Conservation (phyloP, 1,140 invertebrate species). For the Eumaeus atala region DNA sequence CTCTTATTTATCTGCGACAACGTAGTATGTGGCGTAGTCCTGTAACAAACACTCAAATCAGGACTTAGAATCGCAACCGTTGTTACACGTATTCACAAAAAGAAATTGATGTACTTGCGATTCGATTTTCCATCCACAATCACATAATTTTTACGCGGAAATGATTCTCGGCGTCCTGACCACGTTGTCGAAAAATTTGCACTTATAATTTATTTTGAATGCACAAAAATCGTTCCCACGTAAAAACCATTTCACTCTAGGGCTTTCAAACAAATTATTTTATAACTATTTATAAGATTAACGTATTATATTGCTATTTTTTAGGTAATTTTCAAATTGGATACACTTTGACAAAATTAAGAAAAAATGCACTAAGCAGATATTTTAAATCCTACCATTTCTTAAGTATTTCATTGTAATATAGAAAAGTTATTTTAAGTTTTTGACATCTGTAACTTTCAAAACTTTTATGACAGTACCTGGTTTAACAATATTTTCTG, state of each 20-base stretch:
- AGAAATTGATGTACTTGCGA: slow-evolving; percentile 64
- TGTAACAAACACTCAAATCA: slow-evolving; percentile 61
- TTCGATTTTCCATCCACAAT: slow-evolving; percentile 72
- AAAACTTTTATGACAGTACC: slow-evolving; percentile 1
- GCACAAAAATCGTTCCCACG: slow-evolving; percentile 74
- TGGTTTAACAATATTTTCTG: background rate
- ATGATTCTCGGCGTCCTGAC: slow-evolving; percentile 71
- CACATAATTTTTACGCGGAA: slow-evolving; percentile 74
- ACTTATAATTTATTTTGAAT: slow-evolving; percentile 54
- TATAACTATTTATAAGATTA: slow-evolving; percentile 12
- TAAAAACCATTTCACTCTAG: slow-evolving; percentile 74
- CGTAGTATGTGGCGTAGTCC: slow-evolving; percentile 64
- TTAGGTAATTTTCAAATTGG: too few species aligned
- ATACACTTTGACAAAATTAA: too few species aligned
- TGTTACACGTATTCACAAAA: slow-evolving; percentile 26
- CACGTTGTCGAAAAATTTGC: slow-evolving; percentile 58
- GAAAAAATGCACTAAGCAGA: too few species aligned
- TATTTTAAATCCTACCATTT: too few species aligned
- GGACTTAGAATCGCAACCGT: slow-evolving; percentile 15
- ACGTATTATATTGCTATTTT: too few species aligned
- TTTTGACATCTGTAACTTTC: background rate
- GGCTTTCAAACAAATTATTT: slow-evolving; percentile 66
- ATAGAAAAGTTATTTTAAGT: background rate
- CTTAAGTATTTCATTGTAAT: too few species aligned
- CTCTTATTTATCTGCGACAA: slow-evolving; percentile 70